Percentiles rank a stretch among this genome's conserved stretches.
Conservation (phyloP, 2,113 vertebrate genomes). For the Hiodon tergisus region DNA sequence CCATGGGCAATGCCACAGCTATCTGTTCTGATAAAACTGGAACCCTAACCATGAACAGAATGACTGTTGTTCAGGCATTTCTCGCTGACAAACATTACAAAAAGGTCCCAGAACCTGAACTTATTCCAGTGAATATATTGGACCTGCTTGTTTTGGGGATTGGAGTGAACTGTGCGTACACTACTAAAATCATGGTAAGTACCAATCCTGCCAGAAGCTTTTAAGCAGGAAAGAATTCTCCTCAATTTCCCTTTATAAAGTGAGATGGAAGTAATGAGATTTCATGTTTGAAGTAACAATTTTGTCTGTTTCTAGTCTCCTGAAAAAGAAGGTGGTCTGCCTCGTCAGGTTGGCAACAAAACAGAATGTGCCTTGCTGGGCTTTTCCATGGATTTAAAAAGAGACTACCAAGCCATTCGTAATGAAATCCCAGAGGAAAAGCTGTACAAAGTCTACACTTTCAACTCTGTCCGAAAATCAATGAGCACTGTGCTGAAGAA, state of each 20-base stretch:
- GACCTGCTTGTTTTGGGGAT: conserved; percentile 84
- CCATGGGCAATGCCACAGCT: conserved; percentile 97
- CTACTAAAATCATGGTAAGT: conserved; percentile 95
- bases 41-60: conserved; percentile 96
- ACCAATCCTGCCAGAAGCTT: background rate
- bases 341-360: conserved; percentile 97
- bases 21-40: conserved; percentile 99
- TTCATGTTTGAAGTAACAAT: background rate
- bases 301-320: conserved; percentile 66
- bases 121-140: conserved; percentile 74
- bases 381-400: conserved; percentile 85
- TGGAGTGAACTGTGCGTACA: conserved; percentile 96
- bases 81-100: conserved; percentile 77
- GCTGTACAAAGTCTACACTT: conserved; percentile 97
- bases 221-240: background rate
- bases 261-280: background rate
- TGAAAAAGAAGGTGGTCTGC: conserved; percentile 95
- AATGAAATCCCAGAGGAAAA: conserved; percentile 96
- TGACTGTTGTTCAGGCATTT: conserved; percentile 91
- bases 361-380: conserved; percentile 99
- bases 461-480: conserved; percentile 97
- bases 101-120: conserved; percentile 79
- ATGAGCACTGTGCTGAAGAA: conserved; percentile 98
- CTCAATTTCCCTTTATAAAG: background rate
- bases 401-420: conserved; percentile 90